Evolutionary conservation across 1,140 invertebrate species (phyloP), one percentile per base, ranked within the genome.

Genomic region (Plectrocnemia conspersa): DNA sequence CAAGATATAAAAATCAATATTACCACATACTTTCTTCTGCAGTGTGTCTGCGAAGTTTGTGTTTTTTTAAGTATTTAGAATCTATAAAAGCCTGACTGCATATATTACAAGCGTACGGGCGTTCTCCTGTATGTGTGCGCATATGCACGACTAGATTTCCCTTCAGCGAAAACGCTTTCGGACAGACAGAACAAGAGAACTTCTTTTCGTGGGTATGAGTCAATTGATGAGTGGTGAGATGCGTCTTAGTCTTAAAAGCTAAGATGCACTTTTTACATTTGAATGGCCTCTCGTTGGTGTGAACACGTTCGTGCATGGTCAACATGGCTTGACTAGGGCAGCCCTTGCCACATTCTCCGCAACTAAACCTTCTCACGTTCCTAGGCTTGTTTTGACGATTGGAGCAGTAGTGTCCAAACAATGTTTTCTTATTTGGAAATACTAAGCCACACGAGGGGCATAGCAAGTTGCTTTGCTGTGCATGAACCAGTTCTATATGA

Each of bases 51-150:
- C 72, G 70, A 56, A 71, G 59, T 52, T 74, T 76, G 46, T 76
- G 74, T 27, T 76, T 76, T 40, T 75, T 76, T 29, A 76, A 64
- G 65, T 76, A 76, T 62, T 76, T 76, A 1, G 74, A 76, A 52
- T 76, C 74, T 54, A 76, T 76, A 42, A 73, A 76, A 1, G 73
- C 71, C 56, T 81, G 77, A 4, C 75, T 76, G 66, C 83, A 85
- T n/a, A 82, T 66, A 25, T 76, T 72, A 62, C 83, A 85, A 10
- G 77, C 72, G 67, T 80, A 83, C 0, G 82, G 82, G 4, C 80
- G 58, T 63, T 84, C 82, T 0, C 82, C 77, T 0, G 77, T 79
- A 48, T 80, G 78, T 1, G 74, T 75, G 15, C 75, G 47, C 50
- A 77, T 62, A 64, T 77, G 75, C 1, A 74, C 70, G 2, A 75